phyloP scores from a whole-genome alignment of 2,113 vertebrate genomes.

The Ardeotis arabs region DNA sequence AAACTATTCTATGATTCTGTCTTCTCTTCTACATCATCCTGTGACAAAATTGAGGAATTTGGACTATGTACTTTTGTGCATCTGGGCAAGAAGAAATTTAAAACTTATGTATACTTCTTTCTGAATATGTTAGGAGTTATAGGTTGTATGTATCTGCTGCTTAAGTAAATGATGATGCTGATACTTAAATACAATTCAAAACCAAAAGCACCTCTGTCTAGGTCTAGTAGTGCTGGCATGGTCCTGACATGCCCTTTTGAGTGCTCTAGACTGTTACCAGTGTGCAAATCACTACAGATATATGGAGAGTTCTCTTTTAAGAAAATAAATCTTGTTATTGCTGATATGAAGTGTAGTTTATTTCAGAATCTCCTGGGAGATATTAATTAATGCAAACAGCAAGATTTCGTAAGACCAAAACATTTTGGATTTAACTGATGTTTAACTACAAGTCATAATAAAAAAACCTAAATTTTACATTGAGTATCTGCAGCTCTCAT shows the following conservation, averaged over 20 bases:
- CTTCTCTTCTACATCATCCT: background rate
- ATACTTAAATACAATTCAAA: background rate
- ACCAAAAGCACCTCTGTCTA: background rate
- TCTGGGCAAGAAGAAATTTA: background rate
- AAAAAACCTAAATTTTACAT: background rate
- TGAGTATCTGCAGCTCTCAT: background rate
- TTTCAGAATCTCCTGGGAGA: background rate
- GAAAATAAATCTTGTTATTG: background rate
- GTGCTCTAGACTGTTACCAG: background rate
- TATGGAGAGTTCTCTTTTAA: background rate
- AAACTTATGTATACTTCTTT: background rate
- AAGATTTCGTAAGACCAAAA: background rate
- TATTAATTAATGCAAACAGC: constrained; percentile 6
- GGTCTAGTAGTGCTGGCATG: background rate
- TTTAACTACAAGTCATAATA: constrained; percentile 9
- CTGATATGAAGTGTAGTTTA: background rate
- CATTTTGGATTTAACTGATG: constrained; percentile 10
- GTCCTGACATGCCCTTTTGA: background rate
- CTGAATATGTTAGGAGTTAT: background rate
- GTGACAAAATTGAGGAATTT: background rate
- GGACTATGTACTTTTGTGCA: background rate
- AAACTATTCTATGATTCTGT: no score
- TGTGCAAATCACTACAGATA: background rate
- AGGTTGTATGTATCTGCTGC: background rate
- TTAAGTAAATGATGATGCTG: background rate